A percentile compares a stretch with the other conserved stretches of the same genome.
Evolutionary conservation across 2,113 vertebrate species (phyloP).

Genomic region (Sinocyclocheilus rhinocerous): DNA sequence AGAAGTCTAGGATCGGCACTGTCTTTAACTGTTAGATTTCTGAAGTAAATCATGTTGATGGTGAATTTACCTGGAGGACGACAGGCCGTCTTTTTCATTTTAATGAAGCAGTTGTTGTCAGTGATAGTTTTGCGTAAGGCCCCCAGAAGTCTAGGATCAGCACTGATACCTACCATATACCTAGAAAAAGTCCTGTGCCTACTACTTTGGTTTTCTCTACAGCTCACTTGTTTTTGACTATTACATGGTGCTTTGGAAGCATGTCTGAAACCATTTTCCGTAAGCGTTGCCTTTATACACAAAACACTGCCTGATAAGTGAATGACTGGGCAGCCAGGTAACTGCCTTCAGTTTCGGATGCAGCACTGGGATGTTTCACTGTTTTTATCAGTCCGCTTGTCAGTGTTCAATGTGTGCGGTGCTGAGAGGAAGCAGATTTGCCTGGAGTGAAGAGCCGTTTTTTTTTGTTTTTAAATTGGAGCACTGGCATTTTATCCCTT

Average conservation of each 20-base stretch:
- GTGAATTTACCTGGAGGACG: too few relatives aligned
- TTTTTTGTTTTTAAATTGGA: not conserved
- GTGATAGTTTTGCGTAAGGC: too few relatives aligned
- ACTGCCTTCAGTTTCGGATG: not conserved
- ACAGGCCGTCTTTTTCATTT: too few relatives aligned
- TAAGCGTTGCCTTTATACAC: not conserved
- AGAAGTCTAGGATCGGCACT: too few relatives aligned
- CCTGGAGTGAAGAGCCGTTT: not conserved
- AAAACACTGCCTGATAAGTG: not conserved
- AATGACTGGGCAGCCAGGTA: constrained; percentile 7
- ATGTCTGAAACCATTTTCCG: not conserved
- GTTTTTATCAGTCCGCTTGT: not conserved
- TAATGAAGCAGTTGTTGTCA: too few relatives aligned
- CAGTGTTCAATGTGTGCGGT: not conserved
- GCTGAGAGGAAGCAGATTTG: not conserved
- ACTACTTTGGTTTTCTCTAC: not conserved
- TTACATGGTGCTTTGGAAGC: not conserved
- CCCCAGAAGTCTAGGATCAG: too few relatives aligned
- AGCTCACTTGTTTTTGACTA: not conserved
- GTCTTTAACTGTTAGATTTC: too few relatives aligned
- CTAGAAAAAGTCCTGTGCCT: not conserved
- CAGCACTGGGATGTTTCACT: not conserved
- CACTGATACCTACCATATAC: not conserved
- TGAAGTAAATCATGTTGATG: too few relatives aligned
- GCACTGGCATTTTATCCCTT: not conserved